Base-by-base conservation (phyloP, 2,113 vertebrate species). In the Puntigrus tetrazona region DNA sequence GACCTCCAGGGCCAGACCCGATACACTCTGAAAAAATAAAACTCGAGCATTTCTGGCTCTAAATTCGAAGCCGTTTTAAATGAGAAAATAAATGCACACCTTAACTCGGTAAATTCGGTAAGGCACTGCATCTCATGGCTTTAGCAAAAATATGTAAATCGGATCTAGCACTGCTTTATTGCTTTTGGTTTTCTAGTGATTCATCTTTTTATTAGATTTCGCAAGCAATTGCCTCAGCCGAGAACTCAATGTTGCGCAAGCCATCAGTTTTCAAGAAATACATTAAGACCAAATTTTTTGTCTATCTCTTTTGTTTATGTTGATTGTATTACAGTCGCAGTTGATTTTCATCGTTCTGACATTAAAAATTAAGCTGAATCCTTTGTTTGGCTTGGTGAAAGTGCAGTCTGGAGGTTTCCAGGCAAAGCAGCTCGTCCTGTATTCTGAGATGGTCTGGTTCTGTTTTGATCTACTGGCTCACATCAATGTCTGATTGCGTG, bases 401-500 rank as follows among this genome's bases (percentile, higher is more conserved):
- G 22, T 38, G 22, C 10, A 72, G 69, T 69, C 73, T 20, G 9
- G 45, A 76, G 34, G 18, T 78, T 59, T 59, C 22, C 38, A 73
- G 69, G 2, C 38, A 43, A 38, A 43, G 10, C 36, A 72, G 25
- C 9, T 11, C 34, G 14, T 63, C 59, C 27, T 27, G n/a, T 47
- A 50, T 27, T 3, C 16, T 75, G 14, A 76, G 20, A 77, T 55
- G 75, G 31, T 78, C 50, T 78, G 75, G 75, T 59, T 78, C 34
- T 78, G 31, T 78, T 78, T 78, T 57, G 4, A 76, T 52, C 8
- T 76, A 11, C 45, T 34, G 22, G 69, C 38, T 43, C 69, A 25
- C 11, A 43, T 43, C 11, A 72, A 25, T 72, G 38, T 7, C 36
- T 73, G 65, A 69, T 38, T 38, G 34, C 38, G 6, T 73, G 69